Percentiles rank a stretch among this genome's conserved stretches.
These are phyloP conservation scores for Taurulus bubalis DNA, from an alignment of 2,113 vertebrate species.

Conservation along the genomic window DNA sequence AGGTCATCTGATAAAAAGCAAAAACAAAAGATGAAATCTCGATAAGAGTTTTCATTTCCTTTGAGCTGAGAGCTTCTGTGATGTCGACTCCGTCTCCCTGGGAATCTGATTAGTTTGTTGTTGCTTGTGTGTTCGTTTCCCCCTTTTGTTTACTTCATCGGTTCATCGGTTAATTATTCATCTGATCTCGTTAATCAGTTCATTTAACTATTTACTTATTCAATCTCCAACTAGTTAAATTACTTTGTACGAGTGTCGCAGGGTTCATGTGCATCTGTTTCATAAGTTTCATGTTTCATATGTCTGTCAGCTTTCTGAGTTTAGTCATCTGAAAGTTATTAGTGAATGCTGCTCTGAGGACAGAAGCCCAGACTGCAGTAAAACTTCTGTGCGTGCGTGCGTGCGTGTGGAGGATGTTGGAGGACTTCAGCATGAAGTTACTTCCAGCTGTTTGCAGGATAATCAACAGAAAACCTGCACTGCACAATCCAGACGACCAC, in stretches of 20 bases:
- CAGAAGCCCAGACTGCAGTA: slow-evolving; percentile 48
- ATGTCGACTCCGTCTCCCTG: background rate
- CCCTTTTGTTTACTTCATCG: slow-evolving; percentile 25
- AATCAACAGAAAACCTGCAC: slow-evolving; percentile 36
- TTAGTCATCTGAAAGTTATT: slow-evolving; percentile 37
- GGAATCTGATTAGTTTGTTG: slow-evolving; percentile 39
- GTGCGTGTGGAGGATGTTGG: slow-evolving; percentile 25
- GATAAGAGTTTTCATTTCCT: background rate
- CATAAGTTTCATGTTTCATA: slow-evolving; percentile 16
- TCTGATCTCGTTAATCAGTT: slow-evolving; percentile 37
- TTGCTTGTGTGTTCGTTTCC: too few relatives aligned
- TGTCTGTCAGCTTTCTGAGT: background rate
- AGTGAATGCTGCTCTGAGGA: slow-evolving; percentile 46
- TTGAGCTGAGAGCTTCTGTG: slow-evolving; percentile 3
- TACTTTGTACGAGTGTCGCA: slow-evolving; percentile 5
- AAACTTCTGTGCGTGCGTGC: slow-evolving; percentile 18
- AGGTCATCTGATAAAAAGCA: background rate
- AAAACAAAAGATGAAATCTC: background rate
- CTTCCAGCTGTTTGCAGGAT: slow-evolving; percentile 62
- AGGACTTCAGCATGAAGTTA: slow-evolving; percentile 26
- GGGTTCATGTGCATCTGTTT: background rate
- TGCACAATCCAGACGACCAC: slow-evolving; percentile 5
- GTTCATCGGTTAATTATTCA: slow-evolving; percentile 41
- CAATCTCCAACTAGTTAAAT: slow-evolving; percentile 14
- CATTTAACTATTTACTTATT: slow-evolving; percentile 48